Percentiles rank a stretch among this genome's conserved stretches.
These are phyloP conservation scores for Siniperca scherzeri DNA, from an alignment of 2,797 vertebrate genomes.

Conservation along the genomic window DNA sequence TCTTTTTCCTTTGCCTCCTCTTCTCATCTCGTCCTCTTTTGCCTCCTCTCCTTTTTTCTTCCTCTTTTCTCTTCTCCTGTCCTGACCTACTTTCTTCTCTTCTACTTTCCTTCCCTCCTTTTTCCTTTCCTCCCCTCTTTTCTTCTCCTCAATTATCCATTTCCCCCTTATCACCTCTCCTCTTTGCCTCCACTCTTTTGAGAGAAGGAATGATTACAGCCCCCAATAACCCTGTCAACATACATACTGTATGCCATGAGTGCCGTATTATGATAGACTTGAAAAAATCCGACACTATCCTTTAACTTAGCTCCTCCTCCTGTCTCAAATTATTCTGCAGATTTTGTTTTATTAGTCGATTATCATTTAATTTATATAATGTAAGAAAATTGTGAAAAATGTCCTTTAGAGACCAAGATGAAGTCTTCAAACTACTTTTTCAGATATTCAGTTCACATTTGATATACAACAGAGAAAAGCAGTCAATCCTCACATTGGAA, in stretches of 20 bases:
- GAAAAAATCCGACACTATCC: neutral
- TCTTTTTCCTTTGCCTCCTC: slow-evolving; percentile 34
- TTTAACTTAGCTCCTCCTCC: neutral
- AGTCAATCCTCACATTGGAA: too few relatives aligned
- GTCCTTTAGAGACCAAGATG: too few relatives aligned
- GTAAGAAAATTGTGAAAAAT: too few relatives aligned
- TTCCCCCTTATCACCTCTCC: neutral
- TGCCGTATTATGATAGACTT: neutral
- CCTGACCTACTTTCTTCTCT: neutral
- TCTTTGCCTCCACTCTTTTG: neutral
- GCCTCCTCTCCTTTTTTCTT: neutral
- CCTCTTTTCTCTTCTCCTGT: neutral
- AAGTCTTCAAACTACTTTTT: too few relatives aligned
- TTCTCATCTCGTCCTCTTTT: neutral
- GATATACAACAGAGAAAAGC: too few relatives aligned
- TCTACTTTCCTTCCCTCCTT: too few relatives aligned
- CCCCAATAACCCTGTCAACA: neutral
- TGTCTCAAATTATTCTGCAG: neutral
- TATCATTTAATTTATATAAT: neutral
- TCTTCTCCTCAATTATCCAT: neutral
- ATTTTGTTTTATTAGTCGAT: neutral
- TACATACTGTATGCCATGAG: neutral
- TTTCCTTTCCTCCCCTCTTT: neutral
- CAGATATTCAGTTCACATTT: too few relatives aligned
- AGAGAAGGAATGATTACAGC: neutral